Conservation (phyloP, 2,888 invertebrate genomes). For the Rotaria socialis region DNA sequence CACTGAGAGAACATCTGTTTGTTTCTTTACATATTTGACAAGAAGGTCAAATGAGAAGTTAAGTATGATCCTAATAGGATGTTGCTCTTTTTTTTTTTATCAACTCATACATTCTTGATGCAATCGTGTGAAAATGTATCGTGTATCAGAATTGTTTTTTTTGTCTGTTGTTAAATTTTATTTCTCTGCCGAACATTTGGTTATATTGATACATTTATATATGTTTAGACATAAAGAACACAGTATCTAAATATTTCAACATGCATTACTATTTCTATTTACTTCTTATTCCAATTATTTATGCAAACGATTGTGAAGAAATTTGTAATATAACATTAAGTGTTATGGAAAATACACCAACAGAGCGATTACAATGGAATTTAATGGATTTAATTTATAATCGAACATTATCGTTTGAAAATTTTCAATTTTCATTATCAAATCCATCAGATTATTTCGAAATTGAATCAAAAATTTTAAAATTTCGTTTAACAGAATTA, state of each 20-base stretch:
- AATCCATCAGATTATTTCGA: not conserved
- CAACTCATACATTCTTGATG: not conserved
- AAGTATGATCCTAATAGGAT: not conserved
- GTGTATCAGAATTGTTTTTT: not conserved
- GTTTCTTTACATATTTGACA: not conserved
- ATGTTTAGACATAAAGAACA: not conserved
- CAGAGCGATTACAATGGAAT: constrained; percentile 5
- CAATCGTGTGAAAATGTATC: too few species aligned
- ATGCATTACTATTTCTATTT: not conserved
- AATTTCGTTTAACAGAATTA: not conserved
- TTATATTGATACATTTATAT: not conserved
- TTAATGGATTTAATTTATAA: not conserved
- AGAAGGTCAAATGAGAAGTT: not conserved
- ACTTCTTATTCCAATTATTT: not conserved
- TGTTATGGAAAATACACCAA: not conserved
- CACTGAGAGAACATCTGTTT: not conserved
- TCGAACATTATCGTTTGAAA: not conserved
- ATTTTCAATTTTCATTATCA: constrained; percentile 30
- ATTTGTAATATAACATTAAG: constrained; percentile 3
- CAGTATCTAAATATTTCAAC: not conserved
- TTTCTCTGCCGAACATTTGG: not conserved
- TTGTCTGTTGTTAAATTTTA: too few species aligned
- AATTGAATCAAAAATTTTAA: not conserved
- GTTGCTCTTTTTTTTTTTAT: not conserved
- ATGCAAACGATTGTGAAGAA: not conserved